A percentile compares a stretch with the other conserved stretches of the same genome.
These are phyloP conservation scores for Dicentrarchus labrax DNA, from an alignment of 2,113 vertebrate genomes.

Conservation along the genomic window DNA sequence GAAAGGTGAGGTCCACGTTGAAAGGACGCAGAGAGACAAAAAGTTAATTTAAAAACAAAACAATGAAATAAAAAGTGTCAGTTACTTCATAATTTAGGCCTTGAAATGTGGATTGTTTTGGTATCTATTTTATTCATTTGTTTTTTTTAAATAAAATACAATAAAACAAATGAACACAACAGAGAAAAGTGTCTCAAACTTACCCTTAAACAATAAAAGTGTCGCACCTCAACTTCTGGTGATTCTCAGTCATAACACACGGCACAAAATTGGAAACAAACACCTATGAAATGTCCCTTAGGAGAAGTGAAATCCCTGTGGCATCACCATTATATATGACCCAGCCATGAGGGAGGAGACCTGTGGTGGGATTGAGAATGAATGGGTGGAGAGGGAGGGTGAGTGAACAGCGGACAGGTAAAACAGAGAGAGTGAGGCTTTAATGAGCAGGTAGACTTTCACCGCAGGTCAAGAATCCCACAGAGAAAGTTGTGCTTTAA, in stretches of 20 bases:
- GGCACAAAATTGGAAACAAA: not conserved
- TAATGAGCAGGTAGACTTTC: conserved; percentile 65
- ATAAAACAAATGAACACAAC: not conserved
- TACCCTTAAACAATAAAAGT: conserved; percentile 59
- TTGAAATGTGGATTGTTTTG: not conserved
- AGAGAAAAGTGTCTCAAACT: conserved; percentile 27
- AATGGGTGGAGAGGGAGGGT: conserved; percentile 64
- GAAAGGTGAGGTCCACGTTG: not conserved
- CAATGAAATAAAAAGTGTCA: not conserved
- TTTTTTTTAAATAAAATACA: not conserved
- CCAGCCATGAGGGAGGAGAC: conserved; percentile 72
- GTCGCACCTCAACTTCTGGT: conserved; percentile 23
- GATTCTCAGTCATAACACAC: conserved; percentile 46
- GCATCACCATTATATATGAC: conserved; percentile 64
- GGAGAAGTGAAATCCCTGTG: conserved; percentile 52
- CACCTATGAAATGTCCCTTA: conserved; percentile 40
- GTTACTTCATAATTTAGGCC: not conserved
- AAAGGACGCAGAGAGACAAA: not conserved
- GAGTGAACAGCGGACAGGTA: conserved; percentile 55
- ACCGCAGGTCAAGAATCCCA: conserved; percentile 41
- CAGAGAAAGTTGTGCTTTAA: conserved; percentile 49
- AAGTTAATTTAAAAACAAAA: not conserved
- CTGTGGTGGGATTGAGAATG: conserved; percentile 35
- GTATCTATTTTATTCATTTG: not conserved
- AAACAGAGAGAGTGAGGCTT: conserved; percentile 57